Base-by-base conservation (phyloP, 2,888 invertebrate species). In the Epistrophe grossulariae region DNA sequence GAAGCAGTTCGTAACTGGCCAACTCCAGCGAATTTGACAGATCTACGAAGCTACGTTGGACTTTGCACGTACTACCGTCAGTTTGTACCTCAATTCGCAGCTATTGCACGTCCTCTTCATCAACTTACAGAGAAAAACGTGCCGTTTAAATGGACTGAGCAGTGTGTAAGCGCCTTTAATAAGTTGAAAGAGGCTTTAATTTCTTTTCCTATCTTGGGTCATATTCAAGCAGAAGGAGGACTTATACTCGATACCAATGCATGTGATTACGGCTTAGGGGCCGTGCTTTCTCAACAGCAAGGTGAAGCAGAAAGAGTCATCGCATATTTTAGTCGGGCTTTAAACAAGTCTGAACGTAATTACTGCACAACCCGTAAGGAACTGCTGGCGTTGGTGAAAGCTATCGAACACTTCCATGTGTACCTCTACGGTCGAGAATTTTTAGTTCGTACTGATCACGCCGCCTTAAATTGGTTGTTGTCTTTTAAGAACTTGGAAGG, bases 221-320 rank as follows among this genome's bases (percentile, higher is more conserved):
- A 78, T 59, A 28, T 40, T 28, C 70, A 50, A 4, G 59, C 59
- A 1, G 60, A 60, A 24, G 40, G 19, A 40, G 17, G 38, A 38
- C 19, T 79, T 24, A 55, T 79, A 43, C 24, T 62, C 8, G 79
- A 79, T 40, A 79, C 79, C 4, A 71, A 28, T 28, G 28, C 28
- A 28, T 28, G 28, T 5, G 28, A 28, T 28, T 5, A 28, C 5
- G 28, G 28, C 2, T 5, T 28, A 4, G 28, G 28, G 5, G 28
- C 28, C 3, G 28, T 28, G 2, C 5, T 28, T 28, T 28, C 28
- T 2, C 28, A 28, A 28, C 2, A 4, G 3, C 28, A 28, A 5
- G 5, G 5, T 28, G 28, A 5, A 2, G 28, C 2, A 5, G 28
- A 28, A 28, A 28, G 28, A 5, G 28, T 28, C 5, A 28, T 28